phyloP scores from a whole-genome alignment of 2,113 vertebrate genomes.

The Protomyctophum bolini region DNA sequence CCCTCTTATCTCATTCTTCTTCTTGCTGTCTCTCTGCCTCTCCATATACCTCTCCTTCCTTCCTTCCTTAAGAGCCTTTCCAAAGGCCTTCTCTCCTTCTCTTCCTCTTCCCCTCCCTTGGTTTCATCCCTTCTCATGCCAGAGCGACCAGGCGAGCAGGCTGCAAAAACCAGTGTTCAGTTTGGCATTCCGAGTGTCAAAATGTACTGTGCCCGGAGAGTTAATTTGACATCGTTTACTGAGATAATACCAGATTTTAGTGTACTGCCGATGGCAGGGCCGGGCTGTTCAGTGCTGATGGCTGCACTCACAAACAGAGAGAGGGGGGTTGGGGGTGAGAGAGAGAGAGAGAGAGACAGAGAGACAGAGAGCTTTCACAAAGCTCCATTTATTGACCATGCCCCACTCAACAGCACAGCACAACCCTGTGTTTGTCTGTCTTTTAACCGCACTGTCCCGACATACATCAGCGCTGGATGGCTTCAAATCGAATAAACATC shows the following conservation, averaged over 20 bases:
- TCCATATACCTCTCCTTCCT: no score
- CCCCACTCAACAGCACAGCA: conserved; percentile 37
- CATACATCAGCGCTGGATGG: conserved; percentile 26
- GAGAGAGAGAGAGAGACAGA: neutral
- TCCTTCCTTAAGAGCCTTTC: no score
- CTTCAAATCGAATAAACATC: conserved; percentile 12
- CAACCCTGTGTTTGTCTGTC: conserved; percentile 14
- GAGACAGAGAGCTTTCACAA: conserved; percentile 24
- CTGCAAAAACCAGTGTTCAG: no score
- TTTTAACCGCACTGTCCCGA: conserved; percentile 17
- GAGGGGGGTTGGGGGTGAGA: neutral
- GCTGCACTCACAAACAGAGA: conserved; percentile 7
- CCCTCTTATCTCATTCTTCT: neutral
- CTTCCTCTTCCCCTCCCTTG: no score
- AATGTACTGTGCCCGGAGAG: no score
- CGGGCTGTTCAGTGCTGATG: conserved; percentile 3
- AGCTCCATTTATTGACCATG: conserved; percentile 36
- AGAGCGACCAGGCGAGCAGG: no score
- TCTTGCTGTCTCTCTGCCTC: no score
- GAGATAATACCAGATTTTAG: no score
- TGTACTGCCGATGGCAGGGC: conserved; percentile 3
- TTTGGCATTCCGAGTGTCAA: no score
- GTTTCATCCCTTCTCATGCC: no score
- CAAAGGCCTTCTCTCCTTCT: no score
- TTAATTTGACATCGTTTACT: no score